Conservation (phyloP, 2,797 vertebrate species). For the Argya squamiceps region DNA sequence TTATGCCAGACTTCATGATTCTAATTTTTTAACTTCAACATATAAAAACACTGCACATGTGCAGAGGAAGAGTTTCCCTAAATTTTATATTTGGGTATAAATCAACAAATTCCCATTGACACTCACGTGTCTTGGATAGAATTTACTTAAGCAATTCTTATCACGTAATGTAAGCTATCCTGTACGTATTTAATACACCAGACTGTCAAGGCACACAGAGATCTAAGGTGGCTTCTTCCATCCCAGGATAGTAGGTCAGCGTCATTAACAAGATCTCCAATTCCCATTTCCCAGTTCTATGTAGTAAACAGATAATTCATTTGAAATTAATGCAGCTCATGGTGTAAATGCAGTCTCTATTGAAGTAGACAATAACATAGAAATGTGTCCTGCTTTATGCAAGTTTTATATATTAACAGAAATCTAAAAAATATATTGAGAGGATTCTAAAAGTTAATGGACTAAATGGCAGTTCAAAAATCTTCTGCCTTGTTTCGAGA, state of each 20-base stretch:
- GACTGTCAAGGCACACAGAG: neutral
- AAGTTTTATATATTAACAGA: neutral
- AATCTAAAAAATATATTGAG: neutral
- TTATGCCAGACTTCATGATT: neutral
- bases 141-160: neutral
- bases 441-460: neutral
- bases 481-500: neutral
- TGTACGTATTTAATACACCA: neutral
- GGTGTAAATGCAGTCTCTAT: neutral
- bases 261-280: neutral
- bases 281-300: neutral
- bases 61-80: neutral
- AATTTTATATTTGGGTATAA: neutral
- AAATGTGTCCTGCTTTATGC: neutral
- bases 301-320: neutral
- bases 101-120: neutral
- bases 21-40: neutral
- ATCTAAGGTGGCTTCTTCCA: neutral
- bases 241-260: neutral
- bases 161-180: neutral
- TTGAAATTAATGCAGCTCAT: neutral
- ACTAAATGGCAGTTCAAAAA: neutral
- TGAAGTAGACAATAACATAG: neutral
- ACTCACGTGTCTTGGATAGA: neutral
- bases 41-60: neutral